Base-by-base conservation (phyloP, 1,140 invertebrate genomes). In the Apis florea region DNA sequence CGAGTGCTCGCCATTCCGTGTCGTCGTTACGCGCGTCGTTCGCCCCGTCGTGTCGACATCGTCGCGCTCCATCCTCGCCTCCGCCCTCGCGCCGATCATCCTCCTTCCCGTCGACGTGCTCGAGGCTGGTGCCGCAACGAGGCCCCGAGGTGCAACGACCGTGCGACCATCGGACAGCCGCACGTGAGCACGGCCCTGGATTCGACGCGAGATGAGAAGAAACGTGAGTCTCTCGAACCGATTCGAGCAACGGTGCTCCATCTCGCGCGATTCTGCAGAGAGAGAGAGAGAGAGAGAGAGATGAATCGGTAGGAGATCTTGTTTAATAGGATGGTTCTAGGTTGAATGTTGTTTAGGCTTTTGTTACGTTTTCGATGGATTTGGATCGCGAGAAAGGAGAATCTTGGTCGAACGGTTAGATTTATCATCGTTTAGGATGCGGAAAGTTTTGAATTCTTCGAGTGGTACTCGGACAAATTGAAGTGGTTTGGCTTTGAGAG, bases 171-270 rank as follows among this genome's bases (percentile, higher is more conserved):
- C 63, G 79, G 75, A 85, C 71, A 71, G 59, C 72, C 76, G 83
- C 83, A 88, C 88, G 90, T 86, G 89, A 90, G 83, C 84, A 87
- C 79, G 84, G 84, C 84, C 80, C 80, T 69, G 80, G 79, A 83
- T 67, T 78, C 66, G 84, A 82, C 73, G 58, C 79, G 86, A 87
- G 86, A 92, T 91, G 90, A 91, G 83, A 90, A 91, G 83, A 90
- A 86, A 91, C 85, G 90, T 91, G 87, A 92, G 90, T 91, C 67
- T 64, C 64, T 59, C 40, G 6, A 2, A 2, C 61, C 1, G 26
- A 72, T 72, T 72, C 70, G 47, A 56, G 53, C 21, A 58, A 72
- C 5, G 31, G 4, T 40, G 31, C 54, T 71, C 49, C 12, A 12
- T 21, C 47, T 53, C 19, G 61, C 21, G 31, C 26, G 21, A n/a